These are phyloP conservation scores for Forficula auricularia DNA, from an alignment of 1,140 invertebrate species.

Conservation along the genomic window DNA sequence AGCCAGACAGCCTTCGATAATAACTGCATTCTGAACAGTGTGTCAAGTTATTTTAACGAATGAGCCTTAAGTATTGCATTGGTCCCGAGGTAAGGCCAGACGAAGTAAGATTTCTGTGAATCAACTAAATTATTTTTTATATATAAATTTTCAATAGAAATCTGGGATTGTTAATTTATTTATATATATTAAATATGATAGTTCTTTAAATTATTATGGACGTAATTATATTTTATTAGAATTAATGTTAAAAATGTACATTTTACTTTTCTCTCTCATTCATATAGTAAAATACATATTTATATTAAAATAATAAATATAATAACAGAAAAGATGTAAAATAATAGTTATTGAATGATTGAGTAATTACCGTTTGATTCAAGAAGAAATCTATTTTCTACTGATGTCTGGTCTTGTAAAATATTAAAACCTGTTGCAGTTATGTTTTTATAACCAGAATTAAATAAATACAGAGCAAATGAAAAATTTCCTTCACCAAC, in stretches of 20 bases:
- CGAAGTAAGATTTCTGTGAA: too few species aligned
- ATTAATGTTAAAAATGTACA: neutral
- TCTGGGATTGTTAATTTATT: too few species aligned
- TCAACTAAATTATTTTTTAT: too few species aligned
- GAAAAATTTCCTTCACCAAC: slow-evolving; percentile 42
- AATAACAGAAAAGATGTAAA: too few species aligned
- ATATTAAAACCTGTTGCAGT: slow-evolving; percentile 24
- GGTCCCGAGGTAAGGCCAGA: too few species aligned
- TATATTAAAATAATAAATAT: slow-evolving; percentile 3
- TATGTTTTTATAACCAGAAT: slow-evolving; percentile 18
- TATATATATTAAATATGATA: too few species aligned
- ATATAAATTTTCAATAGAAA: too few species aligned
- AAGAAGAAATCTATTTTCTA: slow-evolving; percentile 22
- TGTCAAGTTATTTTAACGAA: too few species aligned
- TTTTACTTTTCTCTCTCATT: neutral
- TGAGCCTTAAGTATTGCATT: too few species aligned
- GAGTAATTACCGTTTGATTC: slow-evolving; percentile 22
- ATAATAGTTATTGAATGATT: too few species aligned
- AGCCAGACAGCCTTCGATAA: too few species aligned
- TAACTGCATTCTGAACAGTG: too few species aligned
- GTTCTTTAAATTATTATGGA: neutral
- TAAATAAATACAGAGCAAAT: slow-evolving; percentile 29
- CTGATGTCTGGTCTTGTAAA: slow-evolving; percentile 13
- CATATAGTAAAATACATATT: neutral
- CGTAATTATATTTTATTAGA: neutral